These are phyloP conservation scores for Micromys minutus DNA, from an alignment of 2,113 vertebrate species.

Conservation along the genomic window DNA sequence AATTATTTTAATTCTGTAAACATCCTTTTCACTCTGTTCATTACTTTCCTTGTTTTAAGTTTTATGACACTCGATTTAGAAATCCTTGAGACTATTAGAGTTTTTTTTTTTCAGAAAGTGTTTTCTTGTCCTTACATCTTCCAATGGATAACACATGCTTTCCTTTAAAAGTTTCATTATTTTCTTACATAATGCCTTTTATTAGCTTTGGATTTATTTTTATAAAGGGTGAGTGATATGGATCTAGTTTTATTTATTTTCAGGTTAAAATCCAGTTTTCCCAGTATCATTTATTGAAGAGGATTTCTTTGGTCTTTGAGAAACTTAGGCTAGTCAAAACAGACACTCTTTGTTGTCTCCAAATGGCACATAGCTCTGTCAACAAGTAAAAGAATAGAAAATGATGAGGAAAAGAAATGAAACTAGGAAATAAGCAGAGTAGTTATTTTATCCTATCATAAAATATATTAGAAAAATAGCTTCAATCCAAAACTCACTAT, in stretches of 20 bases:
- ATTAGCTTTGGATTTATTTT: neutral
- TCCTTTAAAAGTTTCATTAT: neutral
- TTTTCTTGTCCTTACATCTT: neutral
- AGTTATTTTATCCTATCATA: neutral
- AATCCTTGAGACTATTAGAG: neutral
- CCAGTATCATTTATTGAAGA: neutral
- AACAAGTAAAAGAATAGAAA: neutral
- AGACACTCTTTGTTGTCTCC: neutral
- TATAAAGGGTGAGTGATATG: neutral
- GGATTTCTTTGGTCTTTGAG: neutral
- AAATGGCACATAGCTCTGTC: neutral
- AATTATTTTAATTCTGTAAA: neutral
- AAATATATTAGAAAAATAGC: neutral
- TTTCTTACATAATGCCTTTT: neutral
- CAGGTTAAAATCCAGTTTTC: neutral
- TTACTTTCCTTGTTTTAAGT: neutral
- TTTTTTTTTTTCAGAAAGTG: neutral
- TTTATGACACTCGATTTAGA: neutral
- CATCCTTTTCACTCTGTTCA: neutral
- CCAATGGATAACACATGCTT: neutral
- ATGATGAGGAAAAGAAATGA: neutral
- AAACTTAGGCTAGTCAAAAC: neutral
- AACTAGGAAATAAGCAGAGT: neutral
- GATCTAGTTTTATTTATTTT: neutral
- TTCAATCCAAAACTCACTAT: neutral